Percentiles rank a stretch among this genome's conserved stretches.
These are phyloP conservation scores for Caenorhabditis japonica DNA, from an alignment of 2,888 invertebrate genomes.

Conservation along the genomic window DNA sequence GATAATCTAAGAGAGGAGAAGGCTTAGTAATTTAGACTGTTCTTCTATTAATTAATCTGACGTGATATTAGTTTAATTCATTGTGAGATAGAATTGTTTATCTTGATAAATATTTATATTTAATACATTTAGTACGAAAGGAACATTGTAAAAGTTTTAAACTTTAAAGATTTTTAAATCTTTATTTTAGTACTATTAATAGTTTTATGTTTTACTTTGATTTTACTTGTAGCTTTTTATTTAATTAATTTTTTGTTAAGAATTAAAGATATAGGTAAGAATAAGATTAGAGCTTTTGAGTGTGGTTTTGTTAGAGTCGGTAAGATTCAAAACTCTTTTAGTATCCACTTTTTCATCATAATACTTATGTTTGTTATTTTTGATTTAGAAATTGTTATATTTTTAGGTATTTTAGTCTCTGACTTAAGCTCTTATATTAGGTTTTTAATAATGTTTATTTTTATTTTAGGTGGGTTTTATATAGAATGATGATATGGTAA, in stretches of 20 bases:
- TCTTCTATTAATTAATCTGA: constrained; percentile 69
- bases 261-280: constrained; percentile 55
- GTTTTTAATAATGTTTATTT: constrained; percentile 60
- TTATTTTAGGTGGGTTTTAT: constrained; percentile 69
- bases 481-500: constrained; percentile 69
- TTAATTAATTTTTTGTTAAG: constrained; percentile 62
- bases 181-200: constrained; percentile 59
- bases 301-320: constrained; percentile 65
- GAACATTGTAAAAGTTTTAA: constrained; percentile 67
- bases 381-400: constrained; percentile 67
- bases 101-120: constrained; percentile 65
- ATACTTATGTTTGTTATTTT: constrained; percentile 65
- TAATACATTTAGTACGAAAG: constrained; percentile 69
- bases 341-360: constrained; percentile 69
- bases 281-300: constrained; percentile 63
- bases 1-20: constrained; percentile 64
- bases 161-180: constrained; percentile 55
- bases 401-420: constrained; percentile 63
- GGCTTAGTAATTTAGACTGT: constrained; percentile 67
- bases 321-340: constrained; percentile 66
- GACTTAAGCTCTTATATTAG: constrained; percentile 57
- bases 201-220: constrained; percentile 58
- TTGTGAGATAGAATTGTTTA: constrained; percentile 72
- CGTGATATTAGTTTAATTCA: constrained; percentile 73
- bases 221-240: constrained; percentile 64